Evolutionary conservation across 1,140 invertebrate genomes (phyloP), one percentile per base, ranked within the genome.

Genomic region (Bombus sibiricus): DNA sequence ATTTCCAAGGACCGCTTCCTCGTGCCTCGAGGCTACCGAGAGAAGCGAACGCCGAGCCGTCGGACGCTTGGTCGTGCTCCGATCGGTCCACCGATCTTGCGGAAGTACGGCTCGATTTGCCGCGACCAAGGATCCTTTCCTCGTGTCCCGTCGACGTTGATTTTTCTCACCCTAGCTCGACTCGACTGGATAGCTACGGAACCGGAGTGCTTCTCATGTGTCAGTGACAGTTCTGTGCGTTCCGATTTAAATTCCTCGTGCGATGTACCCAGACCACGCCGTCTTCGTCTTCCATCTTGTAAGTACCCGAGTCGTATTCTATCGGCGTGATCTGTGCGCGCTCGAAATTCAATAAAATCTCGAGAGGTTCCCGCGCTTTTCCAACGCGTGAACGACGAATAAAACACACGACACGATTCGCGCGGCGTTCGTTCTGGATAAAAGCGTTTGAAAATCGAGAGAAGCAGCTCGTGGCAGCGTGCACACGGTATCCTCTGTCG

Each of bases 201-300:
- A 79, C 72, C 71, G 71, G 64, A 81, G 76, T 80, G 85, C n/a
- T 66, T 89, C 41, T 66, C 41, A 73, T 89, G 90, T 91, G 89
- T 87, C 87, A 83, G 89, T 91, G 89, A 89, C 84, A 81, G 88
- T 88, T 89, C 39, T 90, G 86, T 89, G 83, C 87, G 91, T 88
- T 92, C 84, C 78, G 88, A 76, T 88, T 89, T n/a, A 74, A 72
- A 69, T 88, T 76, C 34, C 59, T 78, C 91, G 92, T 92, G 92
- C 91, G 92, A 93, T 93, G 92, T 92, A 91, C 91, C 87, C 89
- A 90, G 86, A 81, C 79, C 89, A 85, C 85, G 86, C 79, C 86
- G 84, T 75, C 81, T 83, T 86, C 83, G 87, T 91, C 85, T 89
- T 90, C 89, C 91, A 90, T 90, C 92, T 93, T 88, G 92, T 93